Percentiles rank a stretch among this genome's conserved stretches.
Evolutionary conservation across 2,797 vertebrate species (phyloP).

Genomic region (Gymnodraco acuticeps): DNA sequence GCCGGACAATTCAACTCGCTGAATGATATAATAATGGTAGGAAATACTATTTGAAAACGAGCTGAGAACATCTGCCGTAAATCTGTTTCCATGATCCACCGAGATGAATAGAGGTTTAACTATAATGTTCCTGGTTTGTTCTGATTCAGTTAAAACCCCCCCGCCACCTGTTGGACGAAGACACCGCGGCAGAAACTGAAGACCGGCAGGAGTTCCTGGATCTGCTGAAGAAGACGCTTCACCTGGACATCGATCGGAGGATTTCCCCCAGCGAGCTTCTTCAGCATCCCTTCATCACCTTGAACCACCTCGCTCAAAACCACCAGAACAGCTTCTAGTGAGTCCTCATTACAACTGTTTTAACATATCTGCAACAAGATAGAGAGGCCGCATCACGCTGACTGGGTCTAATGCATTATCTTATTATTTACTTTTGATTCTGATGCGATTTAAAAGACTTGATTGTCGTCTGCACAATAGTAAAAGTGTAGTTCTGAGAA

Average conservation of each 20-base stretch:
- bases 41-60: not conserved
- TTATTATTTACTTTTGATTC: too few relatives aligned
- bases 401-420: too few relatives aligned
- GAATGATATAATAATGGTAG: not conserved
- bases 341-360: not conserved
- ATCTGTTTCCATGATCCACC: not conserved
- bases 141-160: slow-evolving; percentile 11
- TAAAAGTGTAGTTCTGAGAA: too few relatives aligned
- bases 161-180: not conserved
- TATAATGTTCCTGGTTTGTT: not conserved
- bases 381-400: too few relatives aligned
- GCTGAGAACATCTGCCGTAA: not conserved
- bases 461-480: too few relatives aligned
- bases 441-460: too few relatives aligned
- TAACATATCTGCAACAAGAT: not conserved
- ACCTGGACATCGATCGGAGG: not conserved
- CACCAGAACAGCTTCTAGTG: slow-evolving; percentile 20
- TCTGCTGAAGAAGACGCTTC: slow-evolving; percentile 28
- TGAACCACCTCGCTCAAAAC: not conserved
- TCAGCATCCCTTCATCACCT: slow-evolving; percentile 21
- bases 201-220: slow-evolving; percentile 9
- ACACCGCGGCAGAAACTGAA: not conserved
- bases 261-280: slow-evolving; percentile 19
- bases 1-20: not conserved
- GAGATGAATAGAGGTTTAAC: not conserved